Evolutionary conservation across 1,140 invertebrate genomes (phyloP).

Genomic region (Luehdorfia chinensis): DNA sequence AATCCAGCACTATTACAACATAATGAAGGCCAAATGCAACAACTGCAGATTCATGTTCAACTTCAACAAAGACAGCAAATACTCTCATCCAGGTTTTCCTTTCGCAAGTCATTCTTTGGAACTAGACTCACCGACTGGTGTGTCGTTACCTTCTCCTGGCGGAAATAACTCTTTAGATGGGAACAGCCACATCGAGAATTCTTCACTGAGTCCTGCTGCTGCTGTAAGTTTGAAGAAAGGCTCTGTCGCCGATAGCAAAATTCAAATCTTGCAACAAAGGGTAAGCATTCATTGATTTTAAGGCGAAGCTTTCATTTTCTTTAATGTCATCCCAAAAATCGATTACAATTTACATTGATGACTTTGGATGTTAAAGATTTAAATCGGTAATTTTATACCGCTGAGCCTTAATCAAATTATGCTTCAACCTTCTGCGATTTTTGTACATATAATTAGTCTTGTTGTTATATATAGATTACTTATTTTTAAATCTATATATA

Average conservation of each 20-base stretch:
- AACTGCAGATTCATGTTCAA: conserved; percentile 84
- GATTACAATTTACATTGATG: conserved; percentile 29
- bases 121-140: conserved; percentile 86
- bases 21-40: conserved; percentile 79
- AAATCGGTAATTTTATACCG: conserved; percentile 55
- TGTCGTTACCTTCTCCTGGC: conserved; percentile 87
- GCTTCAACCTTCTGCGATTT: conserved; percentile 76
- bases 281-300: conserved; percentile 84
- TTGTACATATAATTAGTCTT: too few species aligned
- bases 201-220: conserved; percentile 80
- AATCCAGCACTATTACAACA: conserved; percentile 67
- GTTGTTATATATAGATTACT: conserved; percentile 16
- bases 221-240: conserved; percentile 80
- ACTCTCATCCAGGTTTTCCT: conserved; percentile 82
- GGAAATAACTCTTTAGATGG: conserved; percentile 84
- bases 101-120: conserved; percentile 83
- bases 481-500: conserved; percentile 3
- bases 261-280: conserved; percentile 90
- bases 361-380: conserved; percentile 52
- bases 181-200: conserved; percentile 77
- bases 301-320: conserved; percentile 72
- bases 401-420: conserved; percentile 82
- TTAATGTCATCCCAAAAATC: conserved; percentile 43
- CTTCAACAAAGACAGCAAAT: conserved; percentile 80
- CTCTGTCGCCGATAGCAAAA: conserved; percentile 81